Evolutionary conservation across 1,140 invertebrate genomes (phyloP), one percentile per base, ranked within the genome.

Genomic region (Saccostrea cuccullata): DNA sequence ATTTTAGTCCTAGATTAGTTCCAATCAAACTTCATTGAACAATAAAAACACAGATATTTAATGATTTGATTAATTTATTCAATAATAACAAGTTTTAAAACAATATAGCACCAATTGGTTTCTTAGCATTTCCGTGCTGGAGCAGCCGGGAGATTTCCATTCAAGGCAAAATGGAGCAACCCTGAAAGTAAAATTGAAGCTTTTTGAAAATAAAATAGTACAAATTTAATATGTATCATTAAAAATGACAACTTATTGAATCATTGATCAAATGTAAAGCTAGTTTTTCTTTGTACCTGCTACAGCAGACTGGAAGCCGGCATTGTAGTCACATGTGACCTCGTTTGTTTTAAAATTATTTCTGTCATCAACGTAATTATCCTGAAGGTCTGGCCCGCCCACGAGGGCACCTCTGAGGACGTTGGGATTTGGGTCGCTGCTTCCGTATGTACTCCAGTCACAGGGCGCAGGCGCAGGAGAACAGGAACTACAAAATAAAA

Each of bases 251-350:
- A 36, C 17, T 15, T 23, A 30, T 13, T 40, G 23, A 26, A 36
- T 12, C 73, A 30, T 30, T 30, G 40, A 77, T 23, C 17, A 82
- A 36, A 23, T 1, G 5, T 36, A n/a, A 67, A 6, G 47, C 5
- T 3, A 47, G 9, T 47, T 47, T 6, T 6, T 47, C 6, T 56
- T 82, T 90, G 47, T n/a, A 91, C 90, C 90, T 86, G 90, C 90
- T 15, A 91, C n/a, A n/a, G 89, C 89, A 0, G 88, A 89, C 60
- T 92, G 92, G 85, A 94, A 94, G 13, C 92, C 94, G 23, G 93
- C 94, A 90, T 94, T 94, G 89, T 94, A 94, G 82, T 94, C 93
- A 84, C 77, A 91, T 5, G 94, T 91, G 20, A 94, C 93, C 90
- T 94, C 93, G 82, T 94, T 94, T 36, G 90, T 88, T 40, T 91